These are phyloP conservation scores for Ennomos erosarius DNA, from an alignment of 2,888 invertebrate genomes.

Conservation along the genomic window DNA sequence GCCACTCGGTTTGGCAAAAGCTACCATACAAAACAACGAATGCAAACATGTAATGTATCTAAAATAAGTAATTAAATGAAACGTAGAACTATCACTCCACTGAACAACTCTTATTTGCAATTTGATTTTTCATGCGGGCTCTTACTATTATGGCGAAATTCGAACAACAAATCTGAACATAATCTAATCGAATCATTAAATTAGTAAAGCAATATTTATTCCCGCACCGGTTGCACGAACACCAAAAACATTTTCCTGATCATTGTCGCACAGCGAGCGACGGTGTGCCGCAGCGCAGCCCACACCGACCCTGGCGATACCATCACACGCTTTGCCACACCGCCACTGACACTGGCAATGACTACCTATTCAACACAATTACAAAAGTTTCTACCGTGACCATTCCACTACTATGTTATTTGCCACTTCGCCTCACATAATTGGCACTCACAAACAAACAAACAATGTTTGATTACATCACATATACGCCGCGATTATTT, in stretches of 20 bases:
- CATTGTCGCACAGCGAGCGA: constrained; percentile 51
- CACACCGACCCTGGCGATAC: constrained; percentile 53
- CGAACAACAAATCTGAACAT: too few relatives aligned
- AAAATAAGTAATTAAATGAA: too few relatives aligned
- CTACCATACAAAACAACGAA: too few relatives aligned
- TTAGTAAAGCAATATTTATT: constrained; percentile 1
- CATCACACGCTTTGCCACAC: constrained; percentile 59
- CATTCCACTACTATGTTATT: constrained; percentile 29
- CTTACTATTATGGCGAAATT: too few relatives aligned
- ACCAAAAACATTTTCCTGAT: constrained; percentile 57
- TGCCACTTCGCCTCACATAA: constrained; percentile 28
- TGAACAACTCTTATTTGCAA: too few relatives aligned
- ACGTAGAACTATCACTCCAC: too few relatives aligned
- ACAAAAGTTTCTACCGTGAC: constrained; percentile 15
- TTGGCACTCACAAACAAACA: constrained; percentile 38
- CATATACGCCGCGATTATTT: constrained; percentile 30
- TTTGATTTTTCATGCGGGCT: too few relatives aligned
- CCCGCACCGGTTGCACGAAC: constrained; percentile 59
- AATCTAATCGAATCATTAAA: too few relatives aligned
- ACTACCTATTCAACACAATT: constrained; percentile 26
- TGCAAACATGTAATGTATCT: too few relatives aligned
- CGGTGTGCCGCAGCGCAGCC: constrained; percentile 48
- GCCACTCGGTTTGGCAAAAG: too few relatives aligned
- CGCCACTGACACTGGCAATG: constrained; percentile 63
- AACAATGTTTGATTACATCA: constrained; percentile 38